Evolutionary conservation across 2,797 vertebrate genomes (phyloP).

Genomic region (Malacoctenus gilli): DNA sequence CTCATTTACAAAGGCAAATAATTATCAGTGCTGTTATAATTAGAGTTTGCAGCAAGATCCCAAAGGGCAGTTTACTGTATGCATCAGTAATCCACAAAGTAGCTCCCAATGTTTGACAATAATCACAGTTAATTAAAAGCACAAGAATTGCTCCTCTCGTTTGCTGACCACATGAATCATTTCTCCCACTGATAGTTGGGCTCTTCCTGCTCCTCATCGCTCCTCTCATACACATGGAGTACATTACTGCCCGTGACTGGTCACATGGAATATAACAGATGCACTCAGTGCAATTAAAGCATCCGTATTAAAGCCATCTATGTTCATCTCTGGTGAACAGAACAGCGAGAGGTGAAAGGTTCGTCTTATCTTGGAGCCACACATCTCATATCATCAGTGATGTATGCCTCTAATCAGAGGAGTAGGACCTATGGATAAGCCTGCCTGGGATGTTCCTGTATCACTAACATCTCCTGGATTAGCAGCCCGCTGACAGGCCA

Average conservation of each 20-base stretch:
- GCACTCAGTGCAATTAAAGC: constrained; percentile 10
- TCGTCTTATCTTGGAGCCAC: constrained; percentile 27
- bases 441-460: constrained; percentile 58
- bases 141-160: not conserved
- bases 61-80: not conserved
- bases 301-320: not conserved
- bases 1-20: too few relatives aligned
- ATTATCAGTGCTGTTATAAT: too few relatives aligned
- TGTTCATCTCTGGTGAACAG: constrained; percentile 21
- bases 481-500: constrained; percentile 56
- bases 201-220: not conserved
- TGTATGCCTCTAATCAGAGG: constrained; percentile 41
- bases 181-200: not conserved
- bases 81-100: not conserved
- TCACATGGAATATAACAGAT: not conserved
- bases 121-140: not conserved
- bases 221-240: not conserved
- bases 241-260: not conserved
- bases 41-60: too few relatives aligned
- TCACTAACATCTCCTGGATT: constrained; percentile 66
- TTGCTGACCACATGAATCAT: not conserved
- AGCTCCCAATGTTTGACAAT: not conserved
- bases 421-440: constrained; percentile 49
- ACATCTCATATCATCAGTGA: constrained; percentile 41
- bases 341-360: constrained; percentile 17